phyloP scores from a whole-genome alignment of 2,113 vertebrate species.

The Clarias gariepinus region DNA sequence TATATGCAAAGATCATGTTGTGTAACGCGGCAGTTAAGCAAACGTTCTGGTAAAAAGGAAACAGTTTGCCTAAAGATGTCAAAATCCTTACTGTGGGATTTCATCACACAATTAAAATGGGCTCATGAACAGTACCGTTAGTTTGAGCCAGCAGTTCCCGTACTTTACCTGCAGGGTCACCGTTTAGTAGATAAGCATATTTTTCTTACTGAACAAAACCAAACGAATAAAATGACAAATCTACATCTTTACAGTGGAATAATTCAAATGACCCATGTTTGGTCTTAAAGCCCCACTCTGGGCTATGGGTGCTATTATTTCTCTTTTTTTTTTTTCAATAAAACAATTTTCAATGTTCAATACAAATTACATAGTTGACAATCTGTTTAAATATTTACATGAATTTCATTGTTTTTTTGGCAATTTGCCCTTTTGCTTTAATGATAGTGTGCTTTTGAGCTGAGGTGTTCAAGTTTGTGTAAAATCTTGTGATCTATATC shows the following conservation, averaged over 20 bases:
- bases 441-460: too few relatives aligned
- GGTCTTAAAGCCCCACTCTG: too few relatives aligned
- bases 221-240: too few relatives aligned
- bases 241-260: too few relatives aligned
- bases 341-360: not conserved
- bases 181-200: too few relatives aligned
- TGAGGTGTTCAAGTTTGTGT: too few relatives aligned
- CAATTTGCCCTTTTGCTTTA: not conserved
- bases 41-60: not conserved
- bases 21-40: not conserved
- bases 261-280: too few relatives aligned
- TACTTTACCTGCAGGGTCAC: too few relatives aligned
- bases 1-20: not conserved
- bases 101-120: not conserved
- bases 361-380: too few relatives aligned
- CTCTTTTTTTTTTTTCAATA: not conserved
- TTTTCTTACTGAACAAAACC: too few relatives aligned
- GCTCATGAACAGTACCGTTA: not conserved
- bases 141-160: not conserved
- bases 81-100: not conserved
- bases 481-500: too few relatives aligned
- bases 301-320: not conserved
- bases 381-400: not conserved
- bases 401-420: not conserved
- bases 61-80: not conserved